A percentile compares a stretch with the other conserved stretches of the same genome.
Conservation (phyloP, 2,113 vertebrate genomes). For the Emberiza fucata region DNA sequence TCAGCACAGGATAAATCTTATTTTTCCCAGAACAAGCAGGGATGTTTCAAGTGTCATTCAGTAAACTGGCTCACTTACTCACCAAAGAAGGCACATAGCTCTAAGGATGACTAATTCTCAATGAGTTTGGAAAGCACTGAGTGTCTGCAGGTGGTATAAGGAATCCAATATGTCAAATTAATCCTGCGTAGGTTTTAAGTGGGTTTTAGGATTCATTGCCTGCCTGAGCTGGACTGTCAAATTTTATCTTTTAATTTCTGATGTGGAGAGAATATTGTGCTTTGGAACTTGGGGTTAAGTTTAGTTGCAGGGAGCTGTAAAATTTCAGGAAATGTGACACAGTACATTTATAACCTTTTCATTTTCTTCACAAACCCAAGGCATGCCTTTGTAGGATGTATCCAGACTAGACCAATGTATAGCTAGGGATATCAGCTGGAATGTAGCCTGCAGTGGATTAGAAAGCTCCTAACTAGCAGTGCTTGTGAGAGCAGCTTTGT, state of each 20-base stretch:
- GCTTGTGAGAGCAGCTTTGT: background rate
- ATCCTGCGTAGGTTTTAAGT: background rate
- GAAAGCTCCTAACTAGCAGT: background rate
- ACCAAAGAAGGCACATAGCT: background rate
- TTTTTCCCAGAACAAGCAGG: background rate
- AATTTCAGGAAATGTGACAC: background rate
- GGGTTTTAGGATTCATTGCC: background rate
- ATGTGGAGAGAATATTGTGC: background rate
- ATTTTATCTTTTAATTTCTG: background rate
- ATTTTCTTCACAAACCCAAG: background rate
- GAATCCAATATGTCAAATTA: background rate
- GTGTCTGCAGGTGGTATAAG: background rate
- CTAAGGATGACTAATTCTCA: background rate
- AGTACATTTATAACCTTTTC: background rate
- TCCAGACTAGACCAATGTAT: background rate
- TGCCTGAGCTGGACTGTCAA: background rate
- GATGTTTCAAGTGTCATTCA: background rate
- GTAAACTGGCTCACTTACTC: background rate
- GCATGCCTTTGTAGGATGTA: fast-evolving
- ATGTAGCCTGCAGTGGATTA: background rate
- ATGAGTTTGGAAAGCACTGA: background rate
- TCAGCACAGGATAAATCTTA: background rate
- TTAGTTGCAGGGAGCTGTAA: background rate
- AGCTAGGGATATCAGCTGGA: background rate
- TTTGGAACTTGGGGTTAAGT: background rate